These are phyloP conservation scores for Linnaemya tessellans DNA, from an alignment of 2,888 invertebrate species.

Conservation along the genomic window DNA sequence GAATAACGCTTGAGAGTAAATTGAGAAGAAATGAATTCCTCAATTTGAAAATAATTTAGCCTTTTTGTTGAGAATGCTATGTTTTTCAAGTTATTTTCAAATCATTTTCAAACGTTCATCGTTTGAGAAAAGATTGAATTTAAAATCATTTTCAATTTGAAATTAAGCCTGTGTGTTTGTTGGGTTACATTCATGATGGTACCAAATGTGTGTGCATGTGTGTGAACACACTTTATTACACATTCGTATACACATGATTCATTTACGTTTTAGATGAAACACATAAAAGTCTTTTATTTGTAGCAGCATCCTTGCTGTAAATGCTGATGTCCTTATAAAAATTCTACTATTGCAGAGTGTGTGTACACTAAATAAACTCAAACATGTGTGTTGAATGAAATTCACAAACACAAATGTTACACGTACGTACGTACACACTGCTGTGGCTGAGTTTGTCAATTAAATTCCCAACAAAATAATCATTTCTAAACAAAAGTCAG, in stretches of 20 bases:
- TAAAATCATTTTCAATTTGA: no score
- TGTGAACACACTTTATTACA: neutral
- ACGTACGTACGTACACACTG: neutral
- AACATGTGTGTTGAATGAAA: slow-evolving; percentile 61
- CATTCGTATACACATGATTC: neutral
- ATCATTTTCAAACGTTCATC: no score
- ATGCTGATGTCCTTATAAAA: slow-evolving; percentile 77
- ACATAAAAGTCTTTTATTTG: neutral
- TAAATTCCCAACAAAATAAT: neutral
- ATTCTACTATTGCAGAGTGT: slow-evolving; percentile 81
- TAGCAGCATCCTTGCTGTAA: slow-evolving; percentile 69
- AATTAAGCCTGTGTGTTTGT: neutral
- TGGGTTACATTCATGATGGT: no score
- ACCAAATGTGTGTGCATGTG: neutral
- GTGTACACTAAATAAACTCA: slow-evolving; percentile 73
- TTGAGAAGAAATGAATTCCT: no score
- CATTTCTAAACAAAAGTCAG: neutral
- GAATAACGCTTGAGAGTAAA: no score
- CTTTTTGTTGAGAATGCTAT: no score
- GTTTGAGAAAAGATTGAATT: no score
- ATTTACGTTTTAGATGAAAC: slow-evolving; percentile 14
- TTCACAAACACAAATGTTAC: slow-evolving; percentile 41
- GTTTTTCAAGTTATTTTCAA: no score
- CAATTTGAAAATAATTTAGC: no score
- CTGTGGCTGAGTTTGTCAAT: neutral